A percentile compares a stretch with the other conserved stretches of the same genome.
Evolutionary conservation across 2,888 invertebrate genomes (phyloP).

Genomic region (Omphaloscelis lunosa): DNA sequence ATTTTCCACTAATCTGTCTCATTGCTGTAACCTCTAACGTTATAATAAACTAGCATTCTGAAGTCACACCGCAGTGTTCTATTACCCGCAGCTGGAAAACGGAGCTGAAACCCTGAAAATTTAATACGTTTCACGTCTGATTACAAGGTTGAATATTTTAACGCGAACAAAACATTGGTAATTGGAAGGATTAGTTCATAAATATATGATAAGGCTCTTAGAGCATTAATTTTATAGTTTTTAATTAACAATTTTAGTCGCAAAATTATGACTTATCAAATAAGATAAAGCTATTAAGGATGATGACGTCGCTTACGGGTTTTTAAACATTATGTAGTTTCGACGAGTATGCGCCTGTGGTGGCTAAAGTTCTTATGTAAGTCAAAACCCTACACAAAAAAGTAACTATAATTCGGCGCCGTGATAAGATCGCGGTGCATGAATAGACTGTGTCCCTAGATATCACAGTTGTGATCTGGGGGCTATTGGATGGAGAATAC

Average conservation of each 20-base stretch:
- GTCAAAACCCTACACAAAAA: neutral
- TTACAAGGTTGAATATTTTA: slow-evolving; percentile 61
- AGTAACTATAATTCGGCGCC: neutral
- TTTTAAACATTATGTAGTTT: neutral
- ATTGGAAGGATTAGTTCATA: slow-evolving; percentile 60
- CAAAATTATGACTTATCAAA: neutral
- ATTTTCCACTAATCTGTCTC: neutral
- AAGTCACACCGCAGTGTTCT: slow-evolving; percentile 43
- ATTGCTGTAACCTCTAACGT: neutral
- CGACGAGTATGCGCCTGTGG: neutral
- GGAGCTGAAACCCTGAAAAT: slow-evolving; percentile 52
- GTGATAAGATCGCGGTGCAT: neutral
- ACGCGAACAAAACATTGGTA: slow-evolving; percentile 51
- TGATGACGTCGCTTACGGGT: neutral
- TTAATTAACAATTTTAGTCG: neutral
- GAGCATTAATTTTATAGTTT: slow-evolving; percentile 24
- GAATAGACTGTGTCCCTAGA: neutral
- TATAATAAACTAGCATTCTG: slow-evolving; percentile 26
- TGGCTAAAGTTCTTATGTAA: neutral
- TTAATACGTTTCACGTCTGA: slow-evolving; percentile 59
- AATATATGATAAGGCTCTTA: slow-evolving; percentile 38
- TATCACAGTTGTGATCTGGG: neutral
- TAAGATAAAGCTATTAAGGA: neutral
- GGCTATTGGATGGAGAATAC: neutral
- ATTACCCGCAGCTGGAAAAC: slow-evolving; percentile 48